Percentiles rank a stretch among this genome's conserved stretches.
These are phyloP conservation scores for Clistopyga incitator DNA, from an alignment of 2,888 invertebrate species.

Conservation along the genomic window DNA sequence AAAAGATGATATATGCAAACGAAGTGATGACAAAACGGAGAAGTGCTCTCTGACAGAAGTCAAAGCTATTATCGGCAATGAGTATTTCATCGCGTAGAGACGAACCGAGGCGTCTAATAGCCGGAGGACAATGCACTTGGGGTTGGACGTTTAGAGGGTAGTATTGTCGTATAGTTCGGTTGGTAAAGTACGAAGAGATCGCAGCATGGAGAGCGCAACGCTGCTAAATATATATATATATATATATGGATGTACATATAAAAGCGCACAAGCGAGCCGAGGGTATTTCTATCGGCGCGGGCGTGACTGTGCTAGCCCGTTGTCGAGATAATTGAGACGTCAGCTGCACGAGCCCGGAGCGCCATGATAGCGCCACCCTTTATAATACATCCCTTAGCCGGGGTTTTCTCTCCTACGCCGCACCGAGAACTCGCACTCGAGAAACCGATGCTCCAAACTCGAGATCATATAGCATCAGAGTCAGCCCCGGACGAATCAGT, in stretches of 20 bases:
- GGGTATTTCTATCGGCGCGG: slow-evolving; percentile 73
- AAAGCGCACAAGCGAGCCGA: slow-evolving; percentile 47
- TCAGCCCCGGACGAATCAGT: slow-evolving; percentile 8
- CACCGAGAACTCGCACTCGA: slow-evolving; percentile 25
- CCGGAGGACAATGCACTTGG: slow-evolving; percentile 79
- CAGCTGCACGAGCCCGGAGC: slow-evolving; percentile 81
- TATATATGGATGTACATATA: background rate
- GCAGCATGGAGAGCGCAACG: slow-evolving; percentile 43
- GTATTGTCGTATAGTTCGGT: slow-evolving; percentile 24
- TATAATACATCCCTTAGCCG: slow-evolving; percentile 63
- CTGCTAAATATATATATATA: slow-evolving; percentile 38
- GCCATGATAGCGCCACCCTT: slow-evolving; percentile 75
- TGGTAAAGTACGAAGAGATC: slow-evolving; percentile 29
- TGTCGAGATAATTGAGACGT: slow-evolving; percentile 83
- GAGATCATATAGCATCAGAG: slow-evolving; percentile 13
- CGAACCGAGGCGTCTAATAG: slow-evolving; percentile 77
- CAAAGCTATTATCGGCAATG: slow-evolving; percentile 76
- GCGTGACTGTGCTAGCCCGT: slow-evolving; percentile 79
- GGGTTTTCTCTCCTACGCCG: slow-evolving; percentile 29
- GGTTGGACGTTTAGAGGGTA: slow-evolving; percentile 69
- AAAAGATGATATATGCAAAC: slow-evolving; percentile 16
- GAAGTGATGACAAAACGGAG: slow-evolving; percentile 41
- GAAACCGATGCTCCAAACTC: slow-evolving; percentile 13
- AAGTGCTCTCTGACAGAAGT: slow-evolving; percentile 74
- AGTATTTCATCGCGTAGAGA: slow-evolving; percentile 71